Evolutionary conservation across 2,113 vertebrate genomes (phyloP), one percentile per base, ranked within the genome.

Genomic region (Sebastes fasciatus): DNA sequence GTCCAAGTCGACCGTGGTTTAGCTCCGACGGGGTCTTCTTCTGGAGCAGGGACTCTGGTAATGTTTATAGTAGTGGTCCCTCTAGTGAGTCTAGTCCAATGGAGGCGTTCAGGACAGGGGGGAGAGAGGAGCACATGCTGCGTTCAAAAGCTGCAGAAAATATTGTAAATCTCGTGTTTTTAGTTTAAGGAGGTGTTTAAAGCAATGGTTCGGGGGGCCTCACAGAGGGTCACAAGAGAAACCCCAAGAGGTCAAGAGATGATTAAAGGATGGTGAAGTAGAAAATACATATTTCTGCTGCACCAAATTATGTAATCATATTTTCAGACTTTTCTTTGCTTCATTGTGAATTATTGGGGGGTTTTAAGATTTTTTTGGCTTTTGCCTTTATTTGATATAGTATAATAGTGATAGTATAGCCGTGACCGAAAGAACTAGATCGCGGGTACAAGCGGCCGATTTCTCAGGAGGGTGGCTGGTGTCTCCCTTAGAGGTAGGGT

Each of bases 61-160:
- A 71, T 92, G 88, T 91, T 93, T 89, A 83, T 90, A 90, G 80
- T 85, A 89, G 86, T 72, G 86, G 83, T 86, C 83, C 82, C 75
- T 86, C 45, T 26, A 26, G 26, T 26, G 26, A 26, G 26, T 26
- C 26, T 26, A 45, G 77, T 86, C 88, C 88, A 91, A 86, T 88
- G 90, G 90, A 92, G 89, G 78, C 83, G 88, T 82, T 83, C 58
- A 61, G 83, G 87, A 74, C 87, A 49, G 77, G 64, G 69, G 26
- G 58, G 76, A 68, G 75, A 78, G 71, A 77, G 72, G 74, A 81
- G 84, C 80, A 7, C 0, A 60, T 42, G 92, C 0, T 81, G 89
- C 84, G 0, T 94, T 94, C 91, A 91, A 0, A 0, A 2, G 12
- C 83, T 7, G 6, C 34, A 3, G 1, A 8, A n/a, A 71, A 11